Evolutionary conservation across 2,797 vertebrate genomes (phyloP).

Genomic region (Muscicapa comitata): DNA sequence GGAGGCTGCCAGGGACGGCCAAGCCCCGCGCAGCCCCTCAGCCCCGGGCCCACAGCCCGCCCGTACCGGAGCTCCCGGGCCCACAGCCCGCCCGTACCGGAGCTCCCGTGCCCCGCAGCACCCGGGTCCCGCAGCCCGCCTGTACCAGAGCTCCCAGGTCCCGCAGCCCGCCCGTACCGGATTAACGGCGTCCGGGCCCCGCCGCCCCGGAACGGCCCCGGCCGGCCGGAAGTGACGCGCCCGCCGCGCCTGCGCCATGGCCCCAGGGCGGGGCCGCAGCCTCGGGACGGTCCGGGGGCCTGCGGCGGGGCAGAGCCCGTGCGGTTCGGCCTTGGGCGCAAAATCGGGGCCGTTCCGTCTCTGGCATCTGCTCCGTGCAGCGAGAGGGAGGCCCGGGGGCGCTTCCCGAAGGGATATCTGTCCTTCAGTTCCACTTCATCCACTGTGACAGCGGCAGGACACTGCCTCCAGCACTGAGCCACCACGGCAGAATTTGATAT

Average conservation of each 20-base stretch:
- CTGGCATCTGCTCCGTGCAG: fast-evolving
- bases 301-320: fast-evolving
- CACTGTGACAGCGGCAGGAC: fast-evolving
- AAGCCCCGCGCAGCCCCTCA: background rate
- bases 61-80: background rate
- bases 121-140: background rate
- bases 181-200: too few species aligned
- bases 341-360: fast-evolving
- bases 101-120: background rate
- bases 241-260: background rate
- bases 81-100: background rate
- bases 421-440: fast-evolving
- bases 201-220: background rate
- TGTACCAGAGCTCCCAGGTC: background rate
- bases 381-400: fast-evolving
- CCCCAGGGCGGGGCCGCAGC: too few species aligned
- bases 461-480: background rate
- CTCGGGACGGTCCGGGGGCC: too few species aligned
- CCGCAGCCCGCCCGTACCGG: background rate
- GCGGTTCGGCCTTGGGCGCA: fast-evolving
- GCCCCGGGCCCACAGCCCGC: background rate
- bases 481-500: fast-evolving
- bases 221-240: background rate
- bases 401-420: fast-evolving
- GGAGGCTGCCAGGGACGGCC: background rate